Base-by-base conservation (phyloP, 2,797 vertebrate genomes). In the Oophaga sylvatica region DNA sequence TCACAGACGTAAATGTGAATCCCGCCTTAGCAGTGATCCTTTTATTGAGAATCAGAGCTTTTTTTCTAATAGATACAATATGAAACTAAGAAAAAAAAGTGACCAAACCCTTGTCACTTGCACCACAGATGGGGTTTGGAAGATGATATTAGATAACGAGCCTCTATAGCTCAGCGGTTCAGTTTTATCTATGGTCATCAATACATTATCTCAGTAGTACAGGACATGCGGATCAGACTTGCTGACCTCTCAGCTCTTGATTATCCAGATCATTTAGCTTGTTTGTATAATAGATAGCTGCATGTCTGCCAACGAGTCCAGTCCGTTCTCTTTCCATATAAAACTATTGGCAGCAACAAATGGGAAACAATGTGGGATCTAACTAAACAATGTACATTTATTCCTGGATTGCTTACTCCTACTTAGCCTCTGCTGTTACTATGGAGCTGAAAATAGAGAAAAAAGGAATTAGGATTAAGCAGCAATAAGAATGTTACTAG, bases 151-250 rank as follows among this genome's bases (percentile, higher is more conserved):
- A 56, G 67, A 83, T 70, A 83, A 70, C 0, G 10, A 57, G 65
- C 4, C 15, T 19, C 65, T 81, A 20, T 31, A 35, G 4, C 17
- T 65, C 35, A 75, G 68, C 45, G 65, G 35, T 41, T 29, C 19
- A n/a, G 31, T 35, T 31, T 41, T 53, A 26, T 35, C 77, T 73
- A 67, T 41, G 82, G 35, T 62, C 77, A 53, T 48, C 41, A 63
- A 67, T 20, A n/a, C 19, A 26, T 85, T 81, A 85, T 88, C 87
- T 77, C 20, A 68, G n/a, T 22, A 76, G 35, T 56, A 80, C 67
- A 76, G 67, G 35, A 78, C 80, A 53, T 10, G 77, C 45, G 41
- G 41, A 80, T 3, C 65, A 57, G 11, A 41, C 11, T 45, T 17
- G 22, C 20, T 53, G 56, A 80, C 26, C 29, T 0, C 10, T 62